Evolutionary conservation across 2,888 invertebrate species (phyloP).

Genomic region (Ypsolopha sequella): DNA sequence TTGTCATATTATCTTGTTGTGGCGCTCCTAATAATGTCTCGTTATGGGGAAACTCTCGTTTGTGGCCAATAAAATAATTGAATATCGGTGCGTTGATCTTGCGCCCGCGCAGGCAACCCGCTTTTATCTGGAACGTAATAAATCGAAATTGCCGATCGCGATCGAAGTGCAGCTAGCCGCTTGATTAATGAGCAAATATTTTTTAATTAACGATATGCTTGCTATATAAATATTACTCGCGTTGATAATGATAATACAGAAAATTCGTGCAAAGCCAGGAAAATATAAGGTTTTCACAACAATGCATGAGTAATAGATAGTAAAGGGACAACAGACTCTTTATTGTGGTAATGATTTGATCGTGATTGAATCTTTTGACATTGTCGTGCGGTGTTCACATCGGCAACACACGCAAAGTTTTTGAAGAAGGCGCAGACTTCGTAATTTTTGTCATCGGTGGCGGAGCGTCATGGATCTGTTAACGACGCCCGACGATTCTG

Average conservation of each 20-base stretch:
- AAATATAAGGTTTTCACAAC: too few relatives aligned
- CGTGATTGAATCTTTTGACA: constrained; percentile 43
- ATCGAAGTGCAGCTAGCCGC: constrained; percentile 28
- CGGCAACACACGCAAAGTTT: background rate
- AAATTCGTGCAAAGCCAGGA: background rate
- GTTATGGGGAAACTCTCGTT: constrained; percentile 24
- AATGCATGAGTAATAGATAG: background rate
- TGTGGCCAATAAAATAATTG: constrained; percentile 30
- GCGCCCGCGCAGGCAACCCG: constrained; percentile 17
- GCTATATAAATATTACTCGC: constrained; percentile 25
- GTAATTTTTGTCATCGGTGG: constrained; percentile 46
- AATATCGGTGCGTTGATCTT: constrained; percentile 22
- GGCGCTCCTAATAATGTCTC: constrained; percentile 20
- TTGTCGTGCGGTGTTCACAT: constrained; percentile 34
- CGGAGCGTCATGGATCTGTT: constrained; percentile 33
- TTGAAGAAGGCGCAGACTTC: constrained; percentile 22
- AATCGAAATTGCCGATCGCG: constrained; percentile 39
- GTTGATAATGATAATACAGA: background rate
- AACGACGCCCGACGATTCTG: constrained; percentile 32
- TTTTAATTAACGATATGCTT: constrained; percentile 44
- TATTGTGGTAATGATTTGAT: constrained; percentile 11
- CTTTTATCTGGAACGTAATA: constrained; percentile 46
- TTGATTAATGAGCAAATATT: constrained; percentile 47
- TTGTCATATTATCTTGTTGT: constrained; percentile 14
- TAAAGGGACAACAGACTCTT: background rate